phyloP scores from a whole-genome alignment of 2,113 vertebrate genomes.

The Dipodomys stephensi region DNA sequence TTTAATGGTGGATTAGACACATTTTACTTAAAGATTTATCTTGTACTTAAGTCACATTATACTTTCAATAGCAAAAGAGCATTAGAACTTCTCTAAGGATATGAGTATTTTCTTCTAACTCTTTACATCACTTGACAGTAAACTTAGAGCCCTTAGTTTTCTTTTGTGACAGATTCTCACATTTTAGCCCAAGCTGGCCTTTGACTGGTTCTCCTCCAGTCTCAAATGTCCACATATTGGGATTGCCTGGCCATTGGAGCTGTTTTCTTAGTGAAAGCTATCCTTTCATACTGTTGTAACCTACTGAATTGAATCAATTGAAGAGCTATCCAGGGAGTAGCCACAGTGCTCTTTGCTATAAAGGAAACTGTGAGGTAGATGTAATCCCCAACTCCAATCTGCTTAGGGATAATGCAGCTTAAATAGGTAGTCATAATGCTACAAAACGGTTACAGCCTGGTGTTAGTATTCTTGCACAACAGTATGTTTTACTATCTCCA shows the following conservation, averaged over 20 bases:
- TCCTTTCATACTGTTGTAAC: background rate
- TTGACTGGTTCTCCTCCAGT: too few relatives aligned
- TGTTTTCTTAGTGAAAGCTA: background rate
- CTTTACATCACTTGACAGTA: background rate
- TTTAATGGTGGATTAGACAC: slow-evolving; percentile 9
- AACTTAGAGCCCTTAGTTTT: background rate
- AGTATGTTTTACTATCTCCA: background rate
- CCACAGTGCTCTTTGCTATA: background rate
- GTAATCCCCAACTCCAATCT: background rate
- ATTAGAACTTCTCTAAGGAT: background rate
- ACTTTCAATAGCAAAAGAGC: background rate
- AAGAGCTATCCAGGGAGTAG: background rate
- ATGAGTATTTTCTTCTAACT: slow-evolving; percentile 8
- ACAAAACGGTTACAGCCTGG: background rate
- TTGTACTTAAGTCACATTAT: background rate
- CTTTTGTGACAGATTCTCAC: too few relatives aligned
- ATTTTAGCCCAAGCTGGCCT: too few relatives aligned
- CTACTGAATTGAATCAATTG: background rate
- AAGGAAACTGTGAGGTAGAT: slow-evolving; percentile 27
- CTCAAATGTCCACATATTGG: too few relatives aligned
- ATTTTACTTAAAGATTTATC: background rate
- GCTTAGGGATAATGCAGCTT: background rate
- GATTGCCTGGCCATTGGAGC: background rate
- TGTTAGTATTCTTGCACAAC: background rate
- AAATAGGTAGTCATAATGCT: background rate